These are phyloP conservation scores for Wasmannia auropunctata DNA, from an alignment of 1,140 invertebrate species.

Conservation along the genomic window DNA sequence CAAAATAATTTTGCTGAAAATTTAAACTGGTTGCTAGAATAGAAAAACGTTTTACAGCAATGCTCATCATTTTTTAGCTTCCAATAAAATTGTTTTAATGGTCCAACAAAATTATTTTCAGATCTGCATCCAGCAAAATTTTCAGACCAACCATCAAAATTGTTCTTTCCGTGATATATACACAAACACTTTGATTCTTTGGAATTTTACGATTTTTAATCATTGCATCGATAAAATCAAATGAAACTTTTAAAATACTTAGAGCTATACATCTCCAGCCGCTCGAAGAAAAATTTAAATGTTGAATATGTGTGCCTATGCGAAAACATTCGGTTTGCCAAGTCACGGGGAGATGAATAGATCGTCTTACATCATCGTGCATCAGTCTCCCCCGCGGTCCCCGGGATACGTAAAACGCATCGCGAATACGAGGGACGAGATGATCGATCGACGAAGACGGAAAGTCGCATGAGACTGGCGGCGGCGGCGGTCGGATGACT, in stretches of 20 bases:
- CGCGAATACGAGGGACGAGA: conserved; percentile 9
- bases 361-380: conserved; percentile 37
- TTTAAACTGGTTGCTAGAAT: too few relatives aligned
- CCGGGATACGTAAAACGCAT: conserved; percentile 5
- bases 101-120: too few relatives aligned
- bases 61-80: too few relatives aligned
- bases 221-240: not conserved
- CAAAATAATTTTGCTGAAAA: too few relatives aligned
- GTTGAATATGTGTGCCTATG: conserved; percentile 4
- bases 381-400: not conserved
- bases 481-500: conserved; percentile 6
- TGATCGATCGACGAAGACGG: conserved; percentile 54
- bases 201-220: not conserved
- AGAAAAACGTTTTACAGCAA: too few relatives aligned
- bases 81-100: too few relatives aligned
- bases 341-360: conserved; percentile 49
- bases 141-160: too few relatives aligned
- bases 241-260: not conserved
- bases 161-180: too few relatives aligned
- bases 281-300: conserved; percentile 6
- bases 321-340: conserved; percentile 24
- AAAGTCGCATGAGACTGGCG: conserved; percentile 2
- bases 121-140: too few relatives aligned
- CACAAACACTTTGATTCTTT: too few relatives aligned
- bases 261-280: not conserved